Evolutionary conservation across 2,888 invertebrate species (phyloP).

Genomic region (Neoscelio sp.): DNA sequence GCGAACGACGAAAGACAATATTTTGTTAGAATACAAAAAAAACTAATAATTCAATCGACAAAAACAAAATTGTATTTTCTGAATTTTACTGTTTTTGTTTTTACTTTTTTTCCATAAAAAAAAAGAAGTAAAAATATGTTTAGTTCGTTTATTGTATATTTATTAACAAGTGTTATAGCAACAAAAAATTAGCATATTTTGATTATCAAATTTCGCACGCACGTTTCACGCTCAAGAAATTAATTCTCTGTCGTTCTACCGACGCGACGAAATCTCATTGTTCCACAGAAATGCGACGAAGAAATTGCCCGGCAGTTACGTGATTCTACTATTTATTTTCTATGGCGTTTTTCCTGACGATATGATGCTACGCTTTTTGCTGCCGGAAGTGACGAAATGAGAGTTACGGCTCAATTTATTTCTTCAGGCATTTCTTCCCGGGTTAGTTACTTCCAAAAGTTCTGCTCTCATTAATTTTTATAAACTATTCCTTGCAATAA

Average conservation of each 20-base stretch:
- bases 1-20: no score
- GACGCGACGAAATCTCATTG: slow-evolving; percentile 20
- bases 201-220: slow-evolving; percentile 1
- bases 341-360: slow-evolving; percentile 11
- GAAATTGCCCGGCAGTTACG: slow-evolving; percentile 25
- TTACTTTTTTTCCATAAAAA: no score
- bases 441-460: slow-evolving; percentile 26
- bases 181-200: background rate
- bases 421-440: slow-evolving; percentile 8
- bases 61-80: no score
- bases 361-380: slow-evolving; percentile 23
- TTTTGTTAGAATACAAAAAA: no score
- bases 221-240: slow-evolving; percentile 18
- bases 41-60: no score
- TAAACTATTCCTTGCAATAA: slow-evolving; percentile 2
- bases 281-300: slow-evolving; percentile 10
- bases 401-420: slow-evolving; percentile 37
- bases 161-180: no score
- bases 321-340: slow-evolving; percentile 42
- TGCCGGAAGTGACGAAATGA: slow-evolving; percentile 18
- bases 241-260: slow-evolving; percentile 18
- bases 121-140: background rate
- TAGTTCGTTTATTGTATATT: no score
- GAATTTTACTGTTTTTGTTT: no score
- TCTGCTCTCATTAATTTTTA: slow-evolving; percentile 23